A percentile compares a stretch with the other conserved stretches of the same genome.
Conservation (phyloP, 2,888 invertebrate genomes). For the Hirtodrosophila alboralis region DNA sequence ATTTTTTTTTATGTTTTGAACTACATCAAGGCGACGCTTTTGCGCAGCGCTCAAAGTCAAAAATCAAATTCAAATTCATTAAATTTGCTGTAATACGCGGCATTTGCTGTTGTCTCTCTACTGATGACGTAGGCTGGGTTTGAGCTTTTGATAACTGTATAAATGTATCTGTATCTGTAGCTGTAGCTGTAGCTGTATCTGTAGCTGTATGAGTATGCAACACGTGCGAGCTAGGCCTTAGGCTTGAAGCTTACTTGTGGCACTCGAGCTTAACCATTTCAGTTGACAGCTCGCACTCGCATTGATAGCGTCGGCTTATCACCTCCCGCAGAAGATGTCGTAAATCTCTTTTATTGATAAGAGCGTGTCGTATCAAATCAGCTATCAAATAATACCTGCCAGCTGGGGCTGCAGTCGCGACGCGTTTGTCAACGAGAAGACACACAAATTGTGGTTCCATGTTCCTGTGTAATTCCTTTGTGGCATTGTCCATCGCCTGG, state of each 20-base stretch:
- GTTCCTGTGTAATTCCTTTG: constrained; percentile 41
- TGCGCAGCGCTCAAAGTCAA: constrained; percentile 65
- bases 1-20: no score
- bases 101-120: constrained; percentile 13
- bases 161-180: constrained; percentile 10
- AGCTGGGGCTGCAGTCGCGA: constrained; percentile 44
- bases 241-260: constrained; percentile 5
- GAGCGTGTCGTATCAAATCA: constrained; percentile 6
- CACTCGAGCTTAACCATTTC: constrained; percentile 20
- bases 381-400: background rate
- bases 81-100: constrained; percentile 38
- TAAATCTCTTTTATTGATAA: constrained; percentile 40
- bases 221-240: constrained; percentile 44
- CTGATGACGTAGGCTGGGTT: constrained; percentile 53
- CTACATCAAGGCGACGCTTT: constrained; percentile 55
- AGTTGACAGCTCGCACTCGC: constrained; percentile 36
- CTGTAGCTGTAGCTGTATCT: constrained; percentile 2
- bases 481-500: constrained; percentile 56
- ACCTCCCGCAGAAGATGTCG: constrained; percentile 35
- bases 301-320: constrained; percentile 35
- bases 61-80: constrained; percentile 64
- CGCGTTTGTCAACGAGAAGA: constrained; percentile 45
- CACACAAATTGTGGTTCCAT: no score
- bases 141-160: constrained; percentile 24
- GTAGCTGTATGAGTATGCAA: constrained; percentile 22